Evolutionary conservation across 2,797 vertebrate species (phyloP).

Genomic region (Echiichthys vipera): DNA sequence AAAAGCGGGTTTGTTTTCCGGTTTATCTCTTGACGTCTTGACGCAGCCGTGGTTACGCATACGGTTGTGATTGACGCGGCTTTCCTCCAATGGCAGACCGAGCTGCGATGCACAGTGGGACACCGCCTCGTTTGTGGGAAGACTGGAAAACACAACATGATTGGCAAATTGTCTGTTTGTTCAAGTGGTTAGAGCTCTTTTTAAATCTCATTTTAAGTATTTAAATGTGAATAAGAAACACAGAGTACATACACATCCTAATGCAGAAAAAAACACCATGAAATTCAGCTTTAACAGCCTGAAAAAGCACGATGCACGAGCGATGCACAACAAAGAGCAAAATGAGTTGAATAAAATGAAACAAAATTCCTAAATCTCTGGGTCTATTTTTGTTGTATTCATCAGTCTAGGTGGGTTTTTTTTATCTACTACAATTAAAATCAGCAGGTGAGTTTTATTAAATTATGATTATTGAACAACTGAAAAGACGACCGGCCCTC

Average conservation of each 20-base stretch:
- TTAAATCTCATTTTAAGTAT: neutral
- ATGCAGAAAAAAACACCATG: no score
- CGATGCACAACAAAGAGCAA: no score
- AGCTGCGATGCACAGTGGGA: slow-evolving; percentile 44
- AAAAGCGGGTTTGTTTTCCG: slow-evolving; percentile 2
- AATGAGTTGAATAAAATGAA: no score
- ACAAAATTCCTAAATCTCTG: neutral
- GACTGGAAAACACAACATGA: slow-evolving; percentile 56
- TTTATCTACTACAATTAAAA: neutral
- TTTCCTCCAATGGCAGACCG: no score
- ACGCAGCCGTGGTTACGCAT: slow-evolving; percentile 61
- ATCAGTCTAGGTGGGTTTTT: no score
- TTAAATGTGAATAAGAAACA: neutral
- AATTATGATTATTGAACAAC: no score
- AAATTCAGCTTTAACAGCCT: no score
- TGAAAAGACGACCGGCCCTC: neutral
- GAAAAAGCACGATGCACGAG: no score
- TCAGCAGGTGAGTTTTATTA: no score
- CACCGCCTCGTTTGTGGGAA: slow-evolving; percentile 40
- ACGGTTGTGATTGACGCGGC: no score
- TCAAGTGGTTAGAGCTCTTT: neutral
- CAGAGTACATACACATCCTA: neutral
- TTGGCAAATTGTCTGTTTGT: slow-evolving; percentile 31
- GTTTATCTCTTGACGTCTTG: slow-evolving; percentile 32
- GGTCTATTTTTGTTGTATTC: neutral